Conservation (phyloP, 2,888 invertebrate genomes). For the Agrochola macilenta region DNA sequence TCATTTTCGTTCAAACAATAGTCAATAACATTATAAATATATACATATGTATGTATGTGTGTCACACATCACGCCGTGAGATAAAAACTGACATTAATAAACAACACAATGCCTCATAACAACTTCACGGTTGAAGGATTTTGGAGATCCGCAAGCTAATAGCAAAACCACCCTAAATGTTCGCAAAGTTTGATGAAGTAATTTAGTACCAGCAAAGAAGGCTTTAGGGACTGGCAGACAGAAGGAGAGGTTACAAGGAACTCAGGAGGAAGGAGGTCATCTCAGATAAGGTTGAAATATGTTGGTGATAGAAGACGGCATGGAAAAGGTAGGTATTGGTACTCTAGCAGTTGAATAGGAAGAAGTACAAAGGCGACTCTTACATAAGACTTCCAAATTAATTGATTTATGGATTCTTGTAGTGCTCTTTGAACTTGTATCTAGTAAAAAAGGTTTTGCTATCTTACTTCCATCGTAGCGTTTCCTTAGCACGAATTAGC, state of each 20-base stretch:
- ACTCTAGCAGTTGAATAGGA: no score
- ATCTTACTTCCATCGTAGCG: no score
- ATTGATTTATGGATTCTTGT: no score
- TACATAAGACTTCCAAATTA: no score
- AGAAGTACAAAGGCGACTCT: no score
- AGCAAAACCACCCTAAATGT: neutral
- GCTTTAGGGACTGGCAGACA: neutral
- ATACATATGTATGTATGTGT: neutral
- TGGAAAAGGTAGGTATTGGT: no score
- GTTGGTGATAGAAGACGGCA: no score
- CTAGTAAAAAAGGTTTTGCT: no score
- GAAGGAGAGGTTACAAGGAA: neutral
- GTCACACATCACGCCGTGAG: conserved; percentile 32
- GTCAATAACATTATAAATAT: neutral
- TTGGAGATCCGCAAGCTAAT: conserved; percentile 16
- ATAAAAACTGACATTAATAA: conserved; percentile 37
- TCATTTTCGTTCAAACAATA: conserved; percentile 6
- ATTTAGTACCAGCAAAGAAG: neutral
- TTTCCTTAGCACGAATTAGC: no score
- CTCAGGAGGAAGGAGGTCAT: neutral
- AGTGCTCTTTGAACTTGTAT: no score
- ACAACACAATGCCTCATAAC: conserved; percentile 34
- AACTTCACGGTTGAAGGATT: conserved; percentile 35
- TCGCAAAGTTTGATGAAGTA: neutral
- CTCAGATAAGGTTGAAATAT: neutral